A percentile compares a stretch with the other conserved stretches of the same genome.
Conservation (phyloP, 2,888 invertebrate genomes). For the Palloptera scutellata region DNA sequence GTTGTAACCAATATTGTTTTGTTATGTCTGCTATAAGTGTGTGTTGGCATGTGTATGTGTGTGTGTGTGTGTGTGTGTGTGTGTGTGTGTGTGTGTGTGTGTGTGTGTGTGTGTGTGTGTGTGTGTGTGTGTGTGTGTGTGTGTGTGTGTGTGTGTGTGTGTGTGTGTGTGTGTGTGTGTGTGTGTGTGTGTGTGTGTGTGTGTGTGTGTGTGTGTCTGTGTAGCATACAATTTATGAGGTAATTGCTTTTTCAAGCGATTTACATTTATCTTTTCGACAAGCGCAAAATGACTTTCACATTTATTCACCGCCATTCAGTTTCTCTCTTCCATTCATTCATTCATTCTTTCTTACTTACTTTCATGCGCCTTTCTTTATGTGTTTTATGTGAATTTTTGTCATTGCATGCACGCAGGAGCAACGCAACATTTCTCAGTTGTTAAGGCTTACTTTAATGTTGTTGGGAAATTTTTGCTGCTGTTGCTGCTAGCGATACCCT, state of each 20-base stretch:
- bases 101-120: constrained; percentile 16
- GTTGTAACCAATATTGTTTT: too few relatives aligned
- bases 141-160: constrained; percentile 4
- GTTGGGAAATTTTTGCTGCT: background rate
- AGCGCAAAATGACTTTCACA: constrained; percentile 50
- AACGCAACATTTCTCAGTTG: background rate
- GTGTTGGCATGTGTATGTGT: too few relatives aligned
- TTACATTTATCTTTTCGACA: constrained; percentile 57
- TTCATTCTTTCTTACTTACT: constrained; percentile 4
- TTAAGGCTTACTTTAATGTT: background rate
- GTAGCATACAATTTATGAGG: constrained; percentile 54
- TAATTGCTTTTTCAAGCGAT: constrained; percentile 58
- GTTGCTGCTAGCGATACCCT: background rate
- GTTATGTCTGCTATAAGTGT: too few relatives aligned
- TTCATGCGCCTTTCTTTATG: constrained; percentile 21
- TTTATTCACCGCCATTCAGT: constrained; percentile 32
- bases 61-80: constrained; percentile 17
- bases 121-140: constrained; percentile 20
- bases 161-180: constrained; percentile 14
- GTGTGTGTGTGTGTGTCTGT: constrained; percentile 16
- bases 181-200: constrained; percentile 18
- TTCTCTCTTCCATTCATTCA: constrained; percentile 25
- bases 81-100: constrained; percentile 7
- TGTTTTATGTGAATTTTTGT: background rate
- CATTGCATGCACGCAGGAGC: background rate